Evolutionary conservation across 2,797 vertebrate genomes (phyloP).

Genomic region (Urophycis tenuis): DNA sequence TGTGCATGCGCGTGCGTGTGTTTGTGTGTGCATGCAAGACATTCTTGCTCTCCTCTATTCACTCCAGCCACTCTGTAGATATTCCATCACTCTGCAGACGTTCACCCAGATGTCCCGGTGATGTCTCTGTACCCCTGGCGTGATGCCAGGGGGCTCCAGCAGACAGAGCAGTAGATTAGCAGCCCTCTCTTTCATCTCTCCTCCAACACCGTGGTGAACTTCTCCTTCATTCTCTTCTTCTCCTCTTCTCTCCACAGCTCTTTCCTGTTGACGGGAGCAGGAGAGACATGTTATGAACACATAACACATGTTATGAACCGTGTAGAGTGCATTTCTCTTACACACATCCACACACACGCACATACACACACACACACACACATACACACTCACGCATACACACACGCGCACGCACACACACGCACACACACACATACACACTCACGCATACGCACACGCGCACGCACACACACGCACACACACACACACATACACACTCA

Average conservation of each 20-base stretch:
- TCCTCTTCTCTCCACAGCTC: not conserved
- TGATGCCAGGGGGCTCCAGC: too few relatives aligned
- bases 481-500: constrained; percentile 3
- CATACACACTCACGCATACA: constrained; percentile 10
- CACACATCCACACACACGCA: constrained; percentile 5
- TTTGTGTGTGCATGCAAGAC: too few relatives aligned
- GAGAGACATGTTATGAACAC: not conserved
- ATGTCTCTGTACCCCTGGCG: too few relatives aligned
- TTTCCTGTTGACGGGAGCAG: not conserved
- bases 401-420: constrained; percentile 3
- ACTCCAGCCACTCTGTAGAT: too few relatives aligned
- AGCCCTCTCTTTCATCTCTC: not conserved
- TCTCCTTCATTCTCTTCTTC: not conserved
- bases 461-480: constrained; percentile 5
- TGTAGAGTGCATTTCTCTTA: not conserved
- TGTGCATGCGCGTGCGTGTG: too few relatives aligned
- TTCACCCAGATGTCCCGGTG: too few relatives aligned
- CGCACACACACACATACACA: constrained; percentile 3
- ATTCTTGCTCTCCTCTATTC: too few relatives aligned
- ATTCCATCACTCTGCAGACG: too few relatives aligned
- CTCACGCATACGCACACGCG: too few relatives aligned
- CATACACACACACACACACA: constrained; percentile 13
- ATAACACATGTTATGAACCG: not conserved
- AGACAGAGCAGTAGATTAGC: not conserved
- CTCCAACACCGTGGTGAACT: too few relatives aligned